Conservation (phyloP, 2,888 invertebrate genomes). For the Xestia rhomboidea region DNA sequence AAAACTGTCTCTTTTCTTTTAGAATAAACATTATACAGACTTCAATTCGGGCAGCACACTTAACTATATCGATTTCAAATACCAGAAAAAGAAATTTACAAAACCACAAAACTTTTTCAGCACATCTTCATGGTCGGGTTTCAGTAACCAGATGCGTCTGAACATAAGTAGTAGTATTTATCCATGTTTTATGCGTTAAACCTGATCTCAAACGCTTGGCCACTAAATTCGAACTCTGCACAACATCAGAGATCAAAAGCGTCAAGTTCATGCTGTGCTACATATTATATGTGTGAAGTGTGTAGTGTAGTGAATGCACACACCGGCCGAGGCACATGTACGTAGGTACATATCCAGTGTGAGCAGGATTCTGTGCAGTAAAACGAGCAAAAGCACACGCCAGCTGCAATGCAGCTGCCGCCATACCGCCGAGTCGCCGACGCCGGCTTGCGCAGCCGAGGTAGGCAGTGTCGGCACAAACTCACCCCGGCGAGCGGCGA, state of each 20-base stretch:
- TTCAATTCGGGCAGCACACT: neutral
- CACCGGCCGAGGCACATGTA: slow-evolving; percentile 28
- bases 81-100: too few species aligned
- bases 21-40: neutral
- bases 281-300: slow-evolving; percentile 31
- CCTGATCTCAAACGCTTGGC: slow-evolving; percentile 34
- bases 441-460: slow-evolving; percentile 67
- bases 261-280: slow-evolving; percentile 19
- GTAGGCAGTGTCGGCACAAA: slow-evolving; percentile 32
- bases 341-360: slow-evolving; percentile 34
- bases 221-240: slow-evolving; percentile 46
- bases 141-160: slow-evolving; percentile 6
- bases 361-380: slow-evolving; percentile 73
- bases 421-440: slow-evolving; percentile 62
- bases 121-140: neutral
- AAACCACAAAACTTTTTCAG: neutral
- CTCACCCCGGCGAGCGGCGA: slow-evolving; percentile 56
- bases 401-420: slow-evolving; percentile 89
- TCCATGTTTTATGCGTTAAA: slow-evolving; percentile 27
- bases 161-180: slow-evolving; percentile 32
- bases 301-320: neutral
- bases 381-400: slow-evolving; percentile 86
- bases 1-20: neutral
- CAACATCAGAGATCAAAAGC: slow-evolving; percentile 61
- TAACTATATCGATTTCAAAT: slow-evolving; percentile 8